Base-by-base conservation (phyloP, 2,113 vertebrate genomes). In the Glaucomys volans region DNA sequence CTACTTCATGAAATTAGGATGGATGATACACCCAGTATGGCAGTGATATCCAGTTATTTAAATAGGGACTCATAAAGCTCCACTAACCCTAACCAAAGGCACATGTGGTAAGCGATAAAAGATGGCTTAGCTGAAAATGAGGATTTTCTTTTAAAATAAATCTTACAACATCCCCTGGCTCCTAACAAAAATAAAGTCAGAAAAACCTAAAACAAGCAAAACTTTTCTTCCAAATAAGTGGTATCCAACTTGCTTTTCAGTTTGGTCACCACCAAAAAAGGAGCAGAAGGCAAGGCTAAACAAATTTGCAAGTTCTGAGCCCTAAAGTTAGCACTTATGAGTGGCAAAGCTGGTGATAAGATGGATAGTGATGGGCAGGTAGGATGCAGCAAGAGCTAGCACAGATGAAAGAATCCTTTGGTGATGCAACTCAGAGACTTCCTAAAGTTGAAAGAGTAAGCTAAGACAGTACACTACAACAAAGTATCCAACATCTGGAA, bases 61-160 rank as follows among this genome's bases (percentile, higher is more conserved):
- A 75, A 93, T 4, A 76, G 86, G 93, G 64, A 85, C 82, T 82
- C 80, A 80, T 82, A 94, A 85, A 95, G 88, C 83, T 93, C 81
- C 88, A 84, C n/a, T 74, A 90, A 71, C n/a, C 95, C 83, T 87
- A 86, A 0, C 97, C 94, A 96, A 98, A 98, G 98, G 98, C 98
- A 98, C 98, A 96, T 95, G 87, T 2, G 98, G 98, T 98, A 98
- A 97, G 90, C 93, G 97, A 92, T 95, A 93, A 96, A 3, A 96
- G 87, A 98, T 98, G 98, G 98, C 98, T 98, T 98, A 87, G 88
- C 91, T 84, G 95, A 95, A 96, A 94, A 97, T 94, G 82, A 97
- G 87, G 85, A 95, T 79, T 92, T 96, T 90, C 89, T 82, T 94
- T 93, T 50, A 75, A 98, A 97, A 95, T 81, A 76, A 96, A 89